Percentiles rank a stretch among this genome's conserved stretches.
phyloP scores from a whole-genome alignment of 1,140 invertebrate species.

The Trigoniulus corallinus region DNA sequence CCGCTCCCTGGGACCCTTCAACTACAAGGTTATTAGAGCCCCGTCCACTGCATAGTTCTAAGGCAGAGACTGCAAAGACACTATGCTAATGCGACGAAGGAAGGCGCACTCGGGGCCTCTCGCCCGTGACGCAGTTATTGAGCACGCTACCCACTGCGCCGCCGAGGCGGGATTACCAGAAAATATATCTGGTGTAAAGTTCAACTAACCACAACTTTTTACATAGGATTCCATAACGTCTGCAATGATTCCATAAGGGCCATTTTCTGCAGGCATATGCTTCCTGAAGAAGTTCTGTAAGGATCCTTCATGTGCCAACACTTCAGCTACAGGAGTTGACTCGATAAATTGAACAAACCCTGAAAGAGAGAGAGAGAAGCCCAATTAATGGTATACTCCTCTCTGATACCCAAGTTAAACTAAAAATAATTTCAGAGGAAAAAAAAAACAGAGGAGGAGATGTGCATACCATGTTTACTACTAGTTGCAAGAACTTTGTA shows the following conservation, averaged over 20 bases:
- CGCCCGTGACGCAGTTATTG: too few relatives aligned
- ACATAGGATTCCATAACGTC: constrained; percentile 98
- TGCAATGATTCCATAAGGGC: constrained; percentile 72
- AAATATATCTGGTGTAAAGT: too few relatives aligned
- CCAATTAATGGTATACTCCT: neutral
- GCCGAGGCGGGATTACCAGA: too few relatives aligned
- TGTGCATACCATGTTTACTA: constrained; percentile 59
- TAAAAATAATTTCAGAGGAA: neutral
- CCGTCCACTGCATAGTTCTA: too few relatives aligned
- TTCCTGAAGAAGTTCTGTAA: constrained; percentile 83
- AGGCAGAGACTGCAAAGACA: too few relatives aligned
- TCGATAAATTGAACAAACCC: constrained; percentile 94
- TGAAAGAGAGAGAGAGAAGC: constrained; percentile 16
- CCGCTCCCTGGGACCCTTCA: too few relatives aligned
- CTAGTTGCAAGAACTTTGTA: constrained; percentile 88
- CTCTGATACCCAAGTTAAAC: neutral
- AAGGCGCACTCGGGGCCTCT: too few relatives aligned
- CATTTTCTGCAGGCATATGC: constrained; percentile 68
- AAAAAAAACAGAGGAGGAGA: constrained; percentile 15
- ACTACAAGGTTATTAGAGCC: too few relatives aligned
- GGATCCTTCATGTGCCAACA: constrained; percentile 64
- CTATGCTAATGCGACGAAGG: too few relatives aligned
- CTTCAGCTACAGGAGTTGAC: constrained; percentile 79
- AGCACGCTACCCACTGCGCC: too few relatives aligned
- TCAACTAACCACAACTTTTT: constrained; percentile 63